Percentiles rank a stretch among this genome's conserved stretches.
phyloP scores from a whole-genome alignment of 2,888 invertebrate genomes.

The Charanyca ferruginea region DNA sequence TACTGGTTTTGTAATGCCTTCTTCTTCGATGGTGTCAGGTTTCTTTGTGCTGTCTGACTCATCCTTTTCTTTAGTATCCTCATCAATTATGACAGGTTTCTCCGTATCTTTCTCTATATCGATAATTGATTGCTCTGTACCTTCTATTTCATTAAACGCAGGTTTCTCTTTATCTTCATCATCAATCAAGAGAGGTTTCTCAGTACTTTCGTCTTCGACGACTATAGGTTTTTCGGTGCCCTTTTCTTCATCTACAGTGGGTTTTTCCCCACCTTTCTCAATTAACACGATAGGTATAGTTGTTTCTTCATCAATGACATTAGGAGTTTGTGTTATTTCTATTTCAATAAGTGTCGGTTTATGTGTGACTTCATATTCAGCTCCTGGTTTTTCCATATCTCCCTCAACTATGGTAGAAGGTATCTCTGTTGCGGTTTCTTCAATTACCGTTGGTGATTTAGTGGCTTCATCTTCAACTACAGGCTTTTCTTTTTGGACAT shows the following conservation, averaged over 20 bases:
- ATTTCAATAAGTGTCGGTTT: slow-evolving; percentile 38
- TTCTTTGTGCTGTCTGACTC: slow-evolving; percentile 4
- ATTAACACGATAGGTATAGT: not conserved
- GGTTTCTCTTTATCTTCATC: slow-evolving; percentile 37
- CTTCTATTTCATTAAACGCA: slow-evolving; percentile 6
- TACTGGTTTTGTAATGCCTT: slow-evolving; percentile 14
- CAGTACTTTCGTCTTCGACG: not conserved
- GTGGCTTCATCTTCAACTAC: slow-evolving; percentile 14
- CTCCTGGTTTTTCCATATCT: slow-evolving; percentile 12
- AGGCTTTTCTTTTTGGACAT: slow-evolving; percentile 27
- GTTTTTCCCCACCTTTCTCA: not conserved
- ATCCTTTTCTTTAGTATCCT: slow-evolving; percentile 15
- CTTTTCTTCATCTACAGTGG: slow-evolving; percentile 15
- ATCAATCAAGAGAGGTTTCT: slow-evolving; percentile 19
- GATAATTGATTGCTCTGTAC: slow-evolving; percentile 8
- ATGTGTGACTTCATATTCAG: slow-evolving; percentile 28
- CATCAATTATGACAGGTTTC: not conserved
- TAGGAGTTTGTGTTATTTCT: slow-evolving; percentile 31
- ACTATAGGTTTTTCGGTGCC: not conserved
- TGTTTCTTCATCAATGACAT: slow-evolving; percentile 15
- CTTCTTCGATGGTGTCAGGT: not conserved
- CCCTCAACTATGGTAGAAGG: slow-evolving; percentile 7
- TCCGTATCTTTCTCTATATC: slow-evolving; percentile 5
- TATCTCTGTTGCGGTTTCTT: slow-evolving; percentile 15
- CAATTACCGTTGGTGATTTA: not conserved